Evolutionary conservation across 2,797 vertebrate species (phyloP).

Genomic region (Microhierax caerulescens): DNA sequence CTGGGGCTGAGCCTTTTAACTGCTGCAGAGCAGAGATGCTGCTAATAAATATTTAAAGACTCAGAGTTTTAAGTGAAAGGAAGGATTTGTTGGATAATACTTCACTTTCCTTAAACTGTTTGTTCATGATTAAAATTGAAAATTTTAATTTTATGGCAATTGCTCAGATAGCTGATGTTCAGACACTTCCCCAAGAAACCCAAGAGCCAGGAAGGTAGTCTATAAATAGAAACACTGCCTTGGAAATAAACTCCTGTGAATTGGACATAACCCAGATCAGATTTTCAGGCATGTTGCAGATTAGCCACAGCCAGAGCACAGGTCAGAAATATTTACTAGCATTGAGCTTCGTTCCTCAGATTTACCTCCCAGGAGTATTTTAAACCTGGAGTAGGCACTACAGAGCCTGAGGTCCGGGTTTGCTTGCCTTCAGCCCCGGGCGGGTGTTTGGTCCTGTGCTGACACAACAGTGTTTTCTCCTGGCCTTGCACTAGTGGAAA

Average conservation of each 20-base stretch:
- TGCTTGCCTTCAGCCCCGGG: not conserved
- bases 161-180: slow-evolving; percentile 9
- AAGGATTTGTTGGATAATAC: slow-evolving; percentile 39
- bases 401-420: not conserved
- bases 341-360: not conserved
- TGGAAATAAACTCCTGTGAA: slow-evolving; percentile 25
- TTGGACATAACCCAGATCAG: slow-evolving; percentile 35
- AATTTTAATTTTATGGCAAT: slow-evolving; percentile 49
- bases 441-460: not conserved
- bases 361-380: not conserved
- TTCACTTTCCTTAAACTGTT: slow-evolving; percentile 44
- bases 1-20: not conserved
- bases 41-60: slow-evolving; percentile 47
- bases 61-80: slow-evolving; percentile 16
- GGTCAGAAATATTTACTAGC: slow-evolving; percentile 13
- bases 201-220: not conserved
- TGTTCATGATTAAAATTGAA: slow-evolving; percentile 42
- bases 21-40: not conserved
- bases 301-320: not conserved
- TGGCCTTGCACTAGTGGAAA: not conserved
- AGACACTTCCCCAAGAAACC: not conserved
- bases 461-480: not conserved
- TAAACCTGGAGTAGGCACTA: not conserved
- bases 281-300: slow-evolving; percentile 18
- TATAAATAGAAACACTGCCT: slow-evolving; percentile 33